Evolutionary conservation across 2,888 invertebrate species (phyloP), one percentile per base, ranked within the genome.

Genomic region (Strigamia crassipes): DNA sequence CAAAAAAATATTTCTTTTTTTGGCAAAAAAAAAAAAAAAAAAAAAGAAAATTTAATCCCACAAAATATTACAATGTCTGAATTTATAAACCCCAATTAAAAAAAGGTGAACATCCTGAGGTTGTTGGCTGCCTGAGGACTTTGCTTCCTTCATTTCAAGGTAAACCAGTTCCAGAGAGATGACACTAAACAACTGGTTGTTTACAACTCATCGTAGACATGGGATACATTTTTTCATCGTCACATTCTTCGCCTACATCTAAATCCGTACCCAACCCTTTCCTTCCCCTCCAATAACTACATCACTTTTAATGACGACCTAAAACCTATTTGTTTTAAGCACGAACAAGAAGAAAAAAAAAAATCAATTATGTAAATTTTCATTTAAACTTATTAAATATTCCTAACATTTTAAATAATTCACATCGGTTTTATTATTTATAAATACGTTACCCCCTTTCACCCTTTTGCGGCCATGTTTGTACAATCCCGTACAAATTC

Each of bases 341-440:
- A 9, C 12, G 8, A 38, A 6, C 4, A 38, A 6, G 10, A 10
- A 38, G 38, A 6, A 10, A 38, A 10, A n/a, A 46, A 46, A 66
- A 66, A 66, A 66, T 66, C 61, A 66, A 66, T 66, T 66, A 66
- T 66, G 61, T 18, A 66, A 66, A 66, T 66, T 66, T 66, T 66
- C 61, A 66, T 66, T 66, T 66, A 66, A 66, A 66, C 61, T 66
- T 23, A 23, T 66, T 66, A 23, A 23, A 66, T 66, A 66, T 66
- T 51, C 18, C n/a, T 6, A 27, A 51, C 51, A 51, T 51, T 51
- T 12, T 51, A 51, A 51, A 51, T 51, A 51, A 51, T 51, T 66
- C 61, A 66, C 21, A 23, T 66, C 18, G 23, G 23, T 8, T 66
- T 66, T 66, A 66, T 66, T 66, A 66, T 66, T 66, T 66, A 66